Conservation (phyloP, 2,113 vertebrate genomes). For the Tor tambroides region DNA sequence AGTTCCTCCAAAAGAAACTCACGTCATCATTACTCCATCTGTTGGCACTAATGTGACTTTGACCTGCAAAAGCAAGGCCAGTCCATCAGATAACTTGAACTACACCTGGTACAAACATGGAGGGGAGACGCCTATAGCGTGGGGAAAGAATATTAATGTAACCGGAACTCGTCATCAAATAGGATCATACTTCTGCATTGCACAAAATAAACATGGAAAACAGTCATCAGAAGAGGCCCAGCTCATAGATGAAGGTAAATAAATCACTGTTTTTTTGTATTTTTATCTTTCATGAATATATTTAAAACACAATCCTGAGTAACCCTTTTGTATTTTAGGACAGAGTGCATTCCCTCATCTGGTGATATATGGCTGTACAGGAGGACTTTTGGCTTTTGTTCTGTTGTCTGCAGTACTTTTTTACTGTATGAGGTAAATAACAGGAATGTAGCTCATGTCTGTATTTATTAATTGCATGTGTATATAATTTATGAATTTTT, state of each 20-base stretch:
- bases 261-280: neutral
- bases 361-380: conserved; percentile 1
- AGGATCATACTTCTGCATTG: neutral
- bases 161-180: neutral
- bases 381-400: neutral
- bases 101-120: neutral
- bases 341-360: neutral
- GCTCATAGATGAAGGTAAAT: neutral
- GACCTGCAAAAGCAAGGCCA: neutral
- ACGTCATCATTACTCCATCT: neutral
- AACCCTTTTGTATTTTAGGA: neutral
- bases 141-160: neutral
- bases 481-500: neutral
- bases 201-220: too few species aligned
- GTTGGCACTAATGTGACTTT: conserved; percentile 13
- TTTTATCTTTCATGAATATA: neutral
- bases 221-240: too few species aligned
- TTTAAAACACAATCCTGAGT: too few species aligned
- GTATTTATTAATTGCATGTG: neutral
- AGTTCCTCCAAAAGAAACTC: conserved; percentile 26
- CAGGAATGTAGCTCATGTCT: neutral
- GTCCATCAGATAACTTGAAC: neutral
- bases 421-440: neutral
- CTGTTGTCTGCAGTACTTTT: conserved; percentile 1
- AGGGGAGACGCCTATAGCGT: neutral